phyloP scores from a whole-genome alignment of 2,113 vertebrate species.

The Scalopus aquaticus region DNA sequence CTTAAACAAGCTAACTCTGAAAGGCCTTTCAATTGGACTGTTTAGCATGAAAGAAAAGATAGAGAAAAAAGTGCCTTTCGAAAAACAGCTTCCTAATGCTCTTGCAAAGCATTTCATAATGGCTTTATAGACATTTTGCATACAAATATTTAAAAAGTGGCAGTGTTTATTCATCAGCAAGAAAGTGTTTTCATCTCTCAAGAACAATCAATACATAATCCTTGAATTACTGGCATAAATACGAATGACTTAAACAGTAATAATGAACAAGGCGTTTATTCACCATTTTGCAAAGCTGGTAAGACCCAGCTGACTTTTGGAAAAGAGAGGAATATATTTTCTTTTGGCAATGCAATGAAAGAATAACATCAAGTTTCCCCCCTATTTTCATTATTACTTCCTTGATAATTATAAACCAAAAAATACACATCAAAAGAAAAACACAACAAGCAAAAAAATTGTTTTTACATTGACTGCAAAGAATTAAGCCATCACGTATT shows the following conservation, averaged over 20 bases:
- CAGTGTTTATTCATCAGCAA: slow-evolving; percentile 87
- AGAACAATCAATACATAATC: slow-evolving; percentile 89
- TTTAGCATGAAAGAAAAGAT: slow-evolving; percentile 88
- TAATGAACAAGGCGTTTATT: slow-evolving; percentile 86
- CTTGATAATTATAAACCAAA: slow-evolving; percentile 63
- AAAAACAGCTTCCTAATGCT: slow-evolving; percentile 82
- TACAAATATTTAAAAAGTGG: slow-evolving; percentile 86
- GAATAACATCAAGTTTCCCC: slow-evolving; percentile 20
- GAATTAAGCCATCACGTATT: slow-evolving; percentile 33
- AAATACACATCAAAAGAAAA: not conserved
- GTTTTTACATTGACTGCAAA: not conserved
- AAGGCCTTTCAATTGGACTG: slow-evolving; percentile 87
- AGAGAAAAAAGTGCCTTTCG: slow-evolving; percentile 81
- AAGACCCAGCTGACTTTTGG: slow-evolving; percentile 83
- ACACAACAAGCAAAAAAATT: not conserved
- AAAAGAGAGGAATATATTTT: slow-evolving; percentile 66
- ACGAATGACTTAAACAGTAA: slow-evolving; percentile 84
- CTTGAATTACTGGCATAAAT: slow-evolving; percentile 85
- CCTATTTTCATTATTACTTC: slow-evolving; percentile 61
- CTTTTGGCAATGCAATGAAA: slow-evolving; percentile 71
- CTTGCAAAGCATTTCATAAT: slow-evolving; percentile 86
- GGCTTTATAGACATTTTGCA: slow-evolving; percentile 85
- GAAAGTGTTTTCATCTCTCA: slow-evolving; percentile 85
- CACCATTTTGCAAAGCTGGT: slow-evolving; percentile 83
- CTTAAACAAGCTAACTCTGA: slow-evolving; percentile 91